Percentiles rank a stretch among this genome's conserved stretches.
Conservation (phyloP, 2,888 invertebrate genomes). For the Itoplectis maculator region DNA sequence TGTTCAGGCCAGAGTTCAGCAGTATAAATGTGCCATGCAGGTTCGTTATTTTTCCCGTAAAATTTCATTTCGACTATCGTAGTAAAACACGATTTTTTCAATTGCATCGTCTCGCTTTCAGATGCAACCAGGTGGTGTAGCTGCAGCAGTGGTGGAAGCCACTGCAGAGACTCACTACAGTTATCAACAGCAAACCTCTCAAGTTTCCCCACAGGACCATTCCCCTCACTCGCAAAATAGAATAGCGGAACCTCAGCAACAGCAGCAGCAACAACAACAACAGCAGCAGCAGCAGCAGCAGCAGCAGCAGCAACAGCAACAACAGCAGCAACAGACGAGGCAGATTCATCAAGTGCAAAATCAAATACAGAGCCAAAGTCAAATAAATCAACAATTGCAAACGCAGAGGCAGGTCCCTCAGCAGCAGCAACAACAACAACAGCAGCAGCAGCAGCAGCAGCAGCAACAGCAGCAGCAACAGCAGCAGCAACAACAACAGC, state of each 20-base stretch:
- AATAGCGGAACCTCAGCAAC: slow-evolving; percentile 76
- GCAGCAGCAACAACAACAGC: slow-evolving; percentile 75
- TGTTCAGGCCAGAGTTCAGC: slow-evolving; percentile 83
- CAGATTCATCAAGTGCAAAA: slow-evolving; percentile 83
- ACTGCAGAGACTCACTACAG: slow-evolving; percentile 83
- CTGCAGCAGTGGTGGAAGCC: slow-evolving; percentile 83
- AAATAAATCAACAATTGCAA: slow-evolving; percentile 80
- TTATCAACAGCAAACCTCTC: slow-evolving; percentile 83
- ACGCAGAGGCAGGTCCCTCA: slow-evolving; percentile 77
- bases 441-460: slow-evolving; percentile 79
- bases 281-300: slow-evolving; percentile 72
- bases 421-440: slow-evolving; percentile 78
- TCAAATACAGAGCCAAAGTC: slow-evolving; percentile 81
- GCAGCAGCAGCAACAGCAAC: slow-evolving; percentile 54
- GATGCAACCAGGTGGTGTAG: slow-evolving; percentile 83
- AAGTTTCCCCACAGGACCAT: slow-evolving; percentile 78
- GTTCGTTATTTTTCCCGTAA: slow-evolving; percentile 74
- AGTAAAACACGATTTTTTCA: too few relatives aligned
- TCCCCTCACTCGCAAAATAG: slow-evolving; percentile 80
- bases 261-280: slow-evolving; percentile 74
- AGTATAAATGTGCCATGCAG: slow-evolving; percentile 85
- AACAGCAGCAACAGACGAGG: slow-evolving; percentile 76
- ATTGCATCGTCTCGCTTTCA: slow-evolving; percentile 54
- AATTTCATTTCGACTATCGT: too few relatives aligned
- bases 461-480: slow-evolving; percentile 77